Evolutionary conservation across 2,797 vertebrate genomes (phyloP).

Genomic region (Chaenodraco wilsoni): DNA sequence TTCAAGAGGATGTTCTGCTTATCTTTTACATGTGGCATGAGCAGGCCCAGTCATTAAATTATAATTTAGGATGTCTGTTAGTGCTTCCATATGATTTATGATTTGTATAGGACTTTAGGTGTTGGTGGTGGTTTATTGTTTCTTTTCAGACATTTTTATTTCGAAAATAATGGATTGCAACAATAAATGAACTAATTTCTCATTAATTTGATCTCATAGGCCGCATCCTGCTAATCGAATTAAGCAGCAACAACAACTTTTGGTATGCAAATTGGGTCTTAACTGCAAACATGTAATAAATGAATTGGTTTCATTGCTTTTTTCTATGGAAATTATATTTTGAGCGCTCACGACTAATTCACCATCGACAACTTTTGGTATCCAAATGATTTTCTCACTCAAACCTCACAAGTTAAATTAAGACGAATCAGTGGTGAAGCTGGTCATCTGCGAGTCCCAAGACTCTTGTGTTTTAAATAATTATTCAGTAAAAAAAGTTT

Average conservation of each 20-base stretch:
- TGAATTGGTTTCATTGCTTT: constrained; percentile 29
- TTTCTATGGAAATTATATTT: constrained; percentile 29
- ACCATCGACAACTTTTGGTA: constrained; percentile 12
- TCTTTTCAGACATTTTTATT: constrained; percentile 20
- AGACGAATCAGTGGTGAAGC: constrained; percentile 46
- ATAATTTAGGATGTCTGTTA: constrained; percentile 55
- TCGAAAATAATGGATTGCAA: constrained; percentile 30
- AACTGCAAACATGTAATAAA: constrained; percentile 29
- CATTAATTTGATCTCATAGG: constrained; percentile 18
- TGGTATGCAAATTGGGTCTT: constrained; percentile 29
- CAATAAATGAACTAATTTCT: constrained; percentile 23
- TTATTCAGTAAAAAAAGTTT: constrained; percentile 36
- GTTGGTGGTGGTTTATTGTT: constrained; percentile 21
- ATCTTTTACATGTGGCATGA: constrained; percentile 58
- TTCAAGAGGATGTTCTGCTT: constrained; percentile 63
- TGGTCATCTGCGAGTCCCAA: constrained; percentile 66
- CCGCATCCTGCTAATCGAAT: constrained; percentile 27
- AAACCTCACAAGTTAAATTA: constrained; percentile 13
- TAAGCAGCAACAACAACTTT: constrained; percentile 21
- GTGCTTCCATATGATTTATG: constrained; percentile 52
- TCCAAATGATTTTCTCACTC: constrained; percentile 34
- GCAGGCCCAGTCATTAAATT: constrained; percentile 68
- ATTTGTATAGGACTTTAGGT: constrained; percentile 36
- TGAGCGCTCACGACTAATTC: constrained; percentile 19
- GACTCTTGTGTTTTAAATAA: constrained; percentile 61